Evolutionary conservation across 2,888 invertebrate species (phyloP).

Genomic region (Epirrhoe alternata): DNA sequence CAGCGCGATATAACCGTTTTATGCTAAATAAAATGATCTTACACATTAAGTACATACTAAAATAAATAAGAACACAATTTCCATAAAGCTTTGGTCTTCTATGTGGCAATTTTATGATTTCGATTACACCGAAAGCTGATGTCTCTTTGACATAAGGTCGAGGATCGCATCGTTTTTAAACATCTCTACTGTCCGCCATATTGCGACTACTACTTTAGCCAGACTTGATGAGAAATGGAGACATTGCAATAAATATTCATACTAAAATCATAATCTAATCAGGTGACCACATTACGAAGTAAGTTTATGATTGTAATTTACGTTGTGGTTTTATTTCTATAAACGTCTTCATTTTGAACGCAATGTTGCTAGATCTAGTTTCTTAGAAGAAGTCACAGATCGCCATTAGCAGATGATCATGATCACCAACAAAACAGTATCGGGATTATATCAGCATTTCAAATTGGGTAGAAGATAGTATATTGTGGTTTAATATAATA

Average conservation of each 20-base stretch:
- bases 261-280: constrained; percentile 5
- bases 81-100: neutral
- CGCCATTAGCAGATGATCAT: no score
- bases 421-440: no score
- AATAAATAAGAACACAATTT: neutral
- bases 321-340: neutral
- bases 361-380: neutral
- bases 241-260: neutral
- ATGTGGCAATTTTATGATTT: neutral
- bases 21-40: neutral
- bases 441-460: no score
- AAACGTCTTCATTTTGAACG: neutral
- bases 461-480: no score
- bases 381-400: no score
- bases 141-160: neutral
- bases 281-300: neutral
- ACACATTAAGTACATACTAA: neutral
- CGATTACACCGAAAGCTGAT: neutral
- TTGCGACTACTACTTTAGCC: neutral
- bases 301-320: neutral
- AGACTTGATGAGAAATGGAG: neutral
- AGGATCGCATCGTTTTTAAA: neutral
- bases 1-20: neutral
- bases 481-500: no score
- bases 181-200: neutral